Conservation (phyloP, 1,140 invertebrate genomes). For the Hylaeus volcanicus region DNA sequence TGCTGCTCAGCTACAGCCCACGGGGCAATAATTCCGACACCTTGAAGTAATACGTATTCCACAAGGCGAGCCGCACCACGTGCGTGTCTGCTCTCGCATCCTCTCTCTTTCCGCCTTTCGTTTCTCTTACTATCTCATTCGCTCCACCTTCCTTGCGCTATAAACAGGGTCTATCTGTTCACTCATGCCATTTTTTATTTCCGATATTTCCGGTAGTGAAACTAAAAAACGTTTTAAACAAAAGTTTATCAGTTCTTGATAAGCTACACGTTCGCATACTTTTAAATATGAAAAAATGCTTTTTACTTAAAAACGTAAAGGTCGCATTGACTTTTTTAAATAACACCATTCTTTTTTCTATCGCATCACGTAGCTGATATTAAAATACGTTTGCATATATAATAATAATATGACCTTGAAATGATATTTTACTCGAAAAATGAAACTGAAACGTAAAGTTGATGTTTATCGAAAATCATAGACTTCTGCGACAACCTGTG, state of each 20-base stretch:
- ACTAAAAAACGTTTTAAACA: too few relatives aligned
- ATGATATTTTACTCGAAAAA: too few relatives aligned
- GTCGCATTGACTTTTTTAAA: conserved; percentile 27
- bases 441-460: too few relatives aligned
- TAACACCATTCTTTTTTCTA: too few relatives aligned
- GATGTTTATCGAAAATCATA: too few relatives aligned
- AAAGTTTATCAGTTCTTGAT: too few relatives aligned
- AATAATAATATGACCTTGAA: too few relatives aligned
- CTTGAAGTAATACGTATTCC: conserved; percentile 59
- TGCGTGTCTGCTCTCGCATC: conserved; percentile 50
- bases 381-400: too few relatives aligned
- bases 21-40: conserved; percentile 63
- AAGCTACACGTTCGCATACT: too few relatives aligned
- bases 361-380: too few relatives aligned
- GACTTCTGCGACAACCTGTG: too few relatives aligned
- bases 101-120: background rate
- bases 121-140: background rate
- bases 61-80: conserved; percentile 41
- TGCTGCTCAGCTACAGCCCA: conserved; percentile 51
- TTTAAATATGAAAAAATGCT: background rate
- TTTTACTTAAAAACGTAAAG: conserved; percentile 41
- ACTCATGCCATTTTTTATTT: too few relatives aligned
- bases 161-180: background rate
- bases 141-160: conserved; percentile 15
- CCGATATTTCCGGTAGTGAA: conserved; percentile 41